These are phyloP conservation scores for Tholera decimalis DNA, from an alignment of 2,888 invertebrate genomes.

Conservation along the genomic window DNA sequence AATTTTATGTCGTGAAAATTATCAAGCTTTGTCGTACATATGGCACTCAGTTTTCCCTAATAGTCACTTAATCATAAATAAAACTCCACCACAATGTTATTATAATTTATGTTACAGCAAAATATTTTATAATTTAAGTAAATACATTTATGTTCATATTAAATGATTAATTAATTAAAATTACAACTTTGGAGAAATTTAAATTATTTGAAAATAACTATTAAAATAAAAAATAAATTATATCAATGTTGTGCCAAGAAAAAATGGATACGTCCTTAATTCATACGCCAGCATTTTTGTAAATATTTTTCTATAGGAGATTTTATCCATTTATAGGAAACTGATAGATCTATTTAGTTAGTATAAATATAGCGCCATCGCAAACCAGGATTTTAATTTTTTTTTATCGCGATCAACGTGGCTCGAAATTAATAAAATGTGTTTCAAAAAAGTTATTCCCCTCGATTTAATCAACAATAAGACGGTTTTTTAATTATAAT, in stretches of 20 bases:
- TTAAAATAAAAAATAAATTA: slow-evolving; percentile 54
- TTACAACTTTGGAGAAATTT: slow-evolving; percentile 17
- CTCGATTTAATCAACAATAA: background rate
- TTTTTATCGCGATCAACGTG: slow-evolving; percentile 39
- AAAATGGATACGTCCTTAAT: slow-evolving; percentile 72
- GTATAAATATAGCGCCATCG: slow-evolving; percentile 50
- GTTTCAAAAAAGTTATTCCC: slow-evolving; percentile 6
- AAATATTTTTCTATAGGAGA: slow-evolving; percentile 81
- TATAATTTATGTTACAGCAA: slow-evolving; percentile 16
- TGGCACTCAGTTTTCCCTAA: slow-evolving; percentile 35
- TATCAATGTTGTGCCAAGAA: slow-evolving; percentile 80
- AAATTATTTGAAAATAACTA: slow-evolving; percentile 23
- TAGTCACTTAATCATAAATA: background rate
- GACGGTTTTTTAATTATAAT: too few species aligned
- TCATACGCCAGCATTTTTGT: slow-evolving; percentile 76
- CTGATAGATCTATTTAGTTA: slow-evolving; percentile 57
- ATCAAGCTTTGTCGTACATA: slow-evolving; percentile 54
- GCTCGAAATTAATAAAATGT: background rate
- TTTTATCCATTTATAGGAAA: slow-evolving; percentile 76
- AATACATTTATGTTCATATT: background rate
- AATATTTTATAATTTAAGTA: slow-evolving; percentile 23
- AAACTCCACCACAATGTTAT: slow-evolving; percentile 28
- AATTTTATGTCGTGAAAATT: slow-evolving; percentile 59
- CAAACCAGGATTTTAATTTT: slow-evolving; percentile 37
- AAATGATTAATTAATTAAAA: background rate